phyloP scores from a whole-genome alignment of 2,113 vertebrate species.

The Anser brachyrhynchus region DNA sequence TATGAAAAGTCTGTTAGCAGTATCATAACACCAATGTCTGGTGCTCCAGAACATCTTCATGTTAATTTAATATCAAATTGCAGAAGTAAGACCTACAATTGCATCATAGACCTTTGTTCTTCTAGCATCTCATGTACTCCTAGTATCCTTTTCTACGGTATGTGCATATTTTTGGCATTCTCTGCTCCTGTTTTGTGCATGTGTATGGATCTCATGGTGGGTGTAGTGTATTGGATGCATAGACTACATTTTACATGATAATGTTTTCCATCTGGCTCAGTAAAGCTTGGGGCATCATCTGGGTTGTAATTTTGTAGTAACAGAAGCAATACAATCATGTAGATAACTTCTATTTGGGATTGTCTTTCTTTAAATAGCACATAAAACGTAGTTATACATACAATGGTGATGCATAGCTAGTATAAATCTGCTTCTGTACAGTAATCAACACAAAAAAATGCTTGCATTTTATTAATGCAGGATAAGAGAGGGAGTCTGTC shows the following conservation, averaged over 20 bases:
- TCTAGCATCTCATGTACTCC: neutral
- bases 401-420: neutral
- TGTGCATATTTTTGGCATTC: neutral
- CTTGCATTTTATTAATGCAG: neutral
- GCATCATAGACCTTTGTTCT: neutral
- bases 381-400: neutral
- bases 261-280: neutral
- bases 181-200: neutral
- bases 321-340: neutral
- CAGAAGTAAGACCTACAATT: neutral
- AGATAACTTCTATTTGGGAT: neutral
- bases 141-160: neutral
- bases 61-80: neutral
- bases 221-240: neutral
- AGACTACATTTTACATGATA: neutral
- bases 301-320: neutral
- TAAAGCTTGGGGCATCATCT: neutral
- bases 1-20: neutral
- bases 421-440: neutral
- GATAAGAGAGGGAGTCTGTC: neutral
- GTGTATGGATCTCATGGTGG: neutral
- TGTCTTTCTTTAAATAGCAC: neutral
- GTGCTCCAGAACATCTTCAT: neutral
- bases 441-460: neutral
- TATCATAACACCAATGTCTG: neutral